Conservation (phyloP, 1,140 invertebrate genomes). For the Bactericera cockerelli region DNA sequence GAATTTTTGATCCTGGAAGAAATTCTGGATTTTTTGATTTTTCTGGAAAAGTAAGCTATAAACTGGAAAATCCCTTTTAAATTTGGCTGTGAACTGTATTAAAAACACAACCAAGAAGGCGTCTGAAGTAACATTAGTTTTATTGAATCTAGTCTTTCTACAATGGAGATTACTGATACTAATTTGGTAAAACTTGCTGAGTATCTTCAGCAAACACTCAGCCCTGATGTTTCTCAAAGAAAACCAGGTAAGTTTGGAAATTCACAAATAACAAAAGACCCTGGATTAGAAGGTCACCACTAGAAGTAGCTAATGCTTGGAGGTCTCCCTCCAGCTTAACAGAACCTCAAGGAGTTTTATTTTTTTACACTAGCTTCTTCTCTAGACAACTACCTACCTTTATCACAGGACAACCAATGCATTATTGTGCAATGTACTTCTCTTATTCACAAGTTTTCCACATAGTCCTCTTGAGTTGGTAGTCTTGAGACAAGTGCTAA, state of each 20-base stretch:
- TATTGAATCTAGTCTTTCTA: background rate
- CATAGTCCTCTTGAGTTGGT: no score
- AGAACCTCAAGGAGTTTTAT: slow-evolving; percentile 7
- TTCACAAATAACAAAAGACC: no score
- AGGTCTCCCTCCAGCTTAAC: background rate
- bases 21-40: no score
- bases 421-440: background rate
- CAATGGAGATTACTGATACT: slow-evolving; percentile 67
- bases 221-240: slow-evolving; percentile 58
- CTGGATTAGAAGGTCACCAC: no score
- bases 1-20: no score
- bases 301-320: no score
- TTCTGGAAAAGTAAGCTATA: no score
- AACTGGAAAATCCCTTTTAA: no score
- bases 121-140: no score
- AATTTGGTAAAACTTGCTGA: slow-evolving; percentile 62
- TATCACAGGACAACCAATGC: background rate
- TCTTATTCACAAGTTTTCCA: background rate
- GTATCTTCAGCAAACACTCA: slow-evolving; percentile 81
- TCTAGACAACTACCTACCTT: background rate
- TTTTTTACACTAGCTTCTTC: slow-evolving; percentile 10
- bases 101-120: no score
- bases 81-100: no score
- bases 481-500: no score
- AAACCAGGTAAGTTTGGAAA: slow-evolving; percentile 52